These are phyloP conservation scores for Rhamphomyia laevipes DNA, from an alignment of 2,888 invertebrate species.

Conservation along the genomic window DNA sequence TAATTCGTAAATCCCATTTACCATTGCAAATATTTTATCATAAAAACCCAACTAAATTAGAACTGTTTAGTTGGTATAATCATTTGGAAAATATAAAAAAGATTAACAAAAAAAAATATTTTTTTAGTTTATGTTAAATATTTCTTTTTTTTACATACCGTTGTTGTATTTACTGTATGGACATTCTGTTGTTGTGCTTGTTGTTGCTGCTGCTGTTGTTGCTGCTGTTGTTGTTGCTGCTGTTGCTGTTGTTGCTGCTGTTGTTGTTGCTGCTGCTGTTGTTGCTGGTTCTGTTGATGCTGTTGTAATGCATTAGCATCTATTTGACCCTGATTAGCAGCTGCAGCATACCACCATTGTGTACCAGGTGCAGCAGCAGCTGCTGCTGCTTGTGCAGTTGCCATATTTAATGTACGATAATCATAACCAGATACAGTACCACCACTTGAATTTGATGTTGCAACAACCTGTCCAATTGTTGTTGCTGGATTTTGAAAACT, in stretches of 20 bases:
- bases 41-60: too few species aligned
- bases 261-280: slow-evolving; percentile 39
- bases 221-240: slow-evolving; percentile 38
- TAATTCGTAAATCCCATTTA: too few species aligned
- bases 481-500: slow-evolving; percentile 64
- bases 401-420: slow-evolving; percentile 53
- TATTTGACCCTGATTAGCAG: slow-evolving; percentile 42
- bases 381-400: slow-evolving; percentile 38
- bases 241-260: slow-evolving; percentile 34
- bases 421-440: slow-evolving; percentile 54
- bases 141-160: too few species aligned
- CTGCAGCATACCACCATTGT: slow-evolving; percentile 67
- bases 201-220: slow-evolving; percentile 43
- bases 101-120: too few species aligned
- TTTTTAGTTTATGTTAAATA: too few species aligned
- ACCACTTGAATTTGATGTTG: slow-evolving; percentile 44
- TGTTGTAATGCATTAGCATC: slow-evolving; percentile 50
- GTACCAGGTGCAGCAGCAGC: slow-evolving; percentile 44
- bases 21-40: too few species aligned
- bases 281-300: slow-evolving; percentile 41
- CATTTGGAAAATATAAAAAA: too few species aligned
- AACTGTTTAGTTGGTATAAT: too few species aligned
- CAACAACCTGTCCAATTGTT: slow-evolving; percentile 52
- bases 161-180: not conserved
- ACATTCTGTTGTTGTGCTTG: slow-evolving; percentile 29